phyloP scores from a whole-genome alignment of 2,113 vertebrate species.

The Nestor notabilis region DNA sequence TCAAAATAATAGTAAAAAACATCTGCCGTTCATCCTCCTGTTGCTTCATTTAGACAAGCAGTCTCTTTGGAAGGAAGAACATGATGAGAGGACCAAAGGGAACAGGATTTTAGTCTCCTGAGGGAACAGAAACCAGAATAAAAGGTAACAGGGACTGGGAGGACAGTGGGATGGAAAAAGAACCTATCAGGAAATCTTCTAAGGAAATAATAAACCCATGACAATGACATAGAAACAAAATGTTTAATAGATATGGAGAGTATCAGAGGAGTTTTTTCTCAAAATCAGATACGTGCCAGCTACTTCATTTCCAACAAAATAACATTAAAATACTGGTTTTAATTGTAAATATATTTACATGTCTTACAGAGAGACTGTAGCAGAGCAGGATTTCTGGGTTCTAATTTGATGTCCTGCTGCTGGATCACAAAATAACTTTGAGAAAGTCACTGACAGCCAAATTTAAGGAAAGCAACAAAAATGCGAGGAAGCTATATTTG shows the following conservation, averaged over 20 bases:
- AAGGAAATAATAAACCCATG: not conserved
- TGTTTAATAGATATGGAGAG: not conserved
- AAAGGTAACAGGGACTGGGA: not conserved
- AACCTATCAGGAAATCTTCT: not conserved
- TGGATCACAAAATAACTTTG: not conserved
- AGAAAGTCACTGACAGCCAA: not conserved
- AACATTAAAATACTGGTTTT: not conserved
- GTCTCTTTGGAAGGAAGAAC: not conserved
- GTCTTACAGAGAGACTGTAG: not conserved
- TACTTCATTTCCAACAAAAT: constrained; percentile 5
- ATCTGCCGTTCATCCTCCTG: not conserved
- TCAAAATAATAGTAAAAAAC: not conserved
- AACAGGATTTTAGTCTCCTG: not conserved
- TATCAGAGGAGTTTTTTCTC: not conserved
- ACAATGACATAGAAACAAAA: not conserved
- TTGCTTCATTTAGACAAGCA: not conserved
- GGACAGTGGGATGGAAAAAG: not conserved
- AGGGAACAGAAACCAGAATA: not conserved
- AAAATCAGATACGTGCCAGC: not conserved
- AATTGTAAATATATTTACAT: constrained; percentile 56
- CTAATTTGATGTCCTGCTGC: not conserved
- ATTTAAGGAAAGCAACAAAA: not conserved
- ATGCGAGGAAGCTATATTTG: not conserved
- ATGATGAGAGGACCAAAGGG: not conserved
- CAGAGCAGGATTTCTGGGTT: constrained; percentile 28